These are phyloP conservation scores for Parnassius smintheus DNA, from an alignment of 2,888 invertebrate genomes.

Conservation along the genomic window DNA sequence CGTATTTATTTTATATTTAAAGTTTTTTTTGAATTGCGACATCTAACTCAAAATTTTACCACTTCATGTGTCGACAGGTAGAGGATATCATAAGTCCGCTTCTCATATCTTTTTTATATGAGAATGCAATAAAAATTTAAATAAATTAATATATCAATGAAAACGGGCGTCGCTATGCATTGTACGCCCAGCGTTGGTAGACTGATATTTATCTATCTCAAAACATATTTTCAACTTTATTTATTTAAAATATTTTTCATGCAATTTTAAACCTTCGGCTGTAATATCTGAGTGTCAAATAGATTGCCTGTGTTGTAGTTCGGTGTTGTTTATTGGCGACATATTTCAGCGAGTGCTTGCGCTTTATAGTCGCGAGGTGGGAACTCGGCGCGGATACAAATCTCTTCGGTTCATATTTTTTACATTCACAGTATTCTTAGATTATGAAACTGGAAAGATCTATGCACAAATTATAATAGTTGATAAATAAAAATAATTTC, in stretches of 20 bases:
- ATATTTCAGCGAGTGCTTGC: slow-evolving; percentile 51
- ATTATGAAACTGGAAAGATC: slow-evolving; percentile 4
- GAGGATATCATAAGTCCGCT: no score
- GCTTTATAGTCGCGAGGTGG: slow-evolving; percentile 48
- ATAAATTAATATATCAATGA: no score
- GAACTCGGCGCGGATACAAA: slow-evolving; percentile 46
- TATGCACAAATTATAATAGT: not conserved
- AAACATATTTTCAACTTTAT: slow-evolving; percentile 54
- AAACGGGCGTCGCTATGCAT: slow-evolving; percentile 16
- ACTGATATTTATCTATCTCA: slow-evolving; percentile 51
- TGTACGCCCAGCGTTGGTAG: slow-evolving; percentile 52
- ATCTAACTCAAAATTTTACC: no score
- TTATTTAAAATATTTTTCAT: slow-evolving; percentile 44
- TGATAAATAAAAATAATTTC: no score
- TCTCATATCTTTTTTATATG: no score
- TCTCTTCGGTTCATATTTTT: slow-evolving; percentile 58
- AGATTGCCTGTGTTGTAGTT: slow-evolving; percentile 28
- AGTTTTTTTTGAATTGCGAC: no score
- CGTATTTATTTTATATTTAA: no score
- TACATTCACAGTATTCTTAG: slow-evolving; percentile 36
- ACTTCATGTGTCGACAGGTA: no score
- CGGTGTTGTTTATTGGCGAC: slow-evolving; percentile 59
- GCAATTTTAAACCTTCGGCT: slow-evolving; percentile 36
- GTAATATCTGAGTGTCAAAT: slow-evolving; percentile 32
- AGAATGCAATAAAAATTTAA: no score